Evolutionary conservation across 92 coral and sea anemone genomes (phyloP), one percentile per base, ranked within the genome.

Genomic region (Palythoa heliodiscus): DNA sequence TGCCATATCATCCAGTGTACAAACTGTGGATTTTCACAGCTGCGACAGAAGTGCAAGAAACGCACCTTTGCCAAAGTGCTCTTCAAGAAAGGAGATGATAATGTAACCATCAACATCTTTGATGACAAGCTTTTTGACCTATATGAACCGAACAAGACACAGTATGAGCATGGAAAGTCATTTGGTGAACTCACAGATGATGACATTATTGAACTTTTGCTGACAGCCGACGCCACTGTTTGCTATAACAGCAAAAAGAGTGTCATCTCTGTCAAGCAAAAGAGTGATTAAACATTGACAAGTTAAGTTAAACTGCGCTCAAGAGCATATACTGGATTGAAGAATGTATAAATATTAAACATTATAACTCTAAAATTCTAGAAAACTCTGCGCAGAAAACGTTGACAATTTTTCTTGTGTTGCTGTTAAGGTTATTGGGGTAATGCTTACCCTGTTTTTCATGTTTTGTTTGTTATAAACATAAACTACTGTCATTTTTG

Each of bases 21-120:
- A 25, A 86, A 70, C 70, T 90, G 90, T 86, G 87, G 84, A 7
- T 75, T 86, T 90, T 87, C 83, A 23, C 91, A 88, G 61, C 82
- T 88, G 16, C 75, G 53, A 82, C 69, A 76, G 66, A 83, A 88
- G 48, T 88, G 91, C 80, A 43, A 84, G 75, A 73, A 23, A n/a
- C 71, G 80, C 54, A 82, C 86, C 40, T 37, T 81, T 81, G 87
- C 87, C 16, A 83, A 83, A 82, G 83, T 85, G 48, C 83, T 74
- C 25, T 82, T 82, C 60, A 48, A 74, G 40, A 61, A 61, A 61
- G 68, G 68, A 61, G 68, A 61, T 61, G 63, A 67, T 50, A 82
- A 78, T 11, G n/a, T 87, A 15, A 53, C 89, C 79, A n/a, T 87
- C 37, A 87, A 84, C 50, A 60, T 87, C 40, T 87, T 87, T 60